phyloP scores from a whole-genome alignment of 2,797 vertebrate genomes.

The Gambelia wislizenii region DNA sequence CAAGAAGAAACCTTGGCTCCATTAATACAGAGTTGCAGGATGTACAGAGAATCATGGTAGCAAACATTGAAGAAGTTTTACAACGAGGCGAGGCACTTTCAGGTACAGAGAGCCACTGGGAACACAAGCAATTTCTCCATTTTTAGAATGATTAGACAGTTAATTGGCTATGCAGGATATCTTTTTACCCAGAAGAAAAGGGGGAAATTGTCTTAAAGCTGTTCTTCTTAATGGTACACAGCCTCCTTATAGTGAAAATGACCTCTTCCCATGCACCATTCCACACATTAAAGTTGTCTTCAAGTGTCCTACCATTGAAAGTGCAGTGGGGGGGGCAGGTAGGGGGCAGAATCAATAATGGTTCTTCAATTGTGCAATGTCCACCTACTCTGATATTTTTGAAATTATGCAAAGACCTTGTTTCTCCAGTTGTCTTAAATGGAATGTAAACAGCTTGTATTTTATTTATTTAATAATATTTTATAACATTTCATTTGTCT shows the following conservation, averaged over 20 bases:
- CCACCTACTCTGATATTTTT: not conserved
- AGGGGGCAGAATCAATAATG: not conserved
- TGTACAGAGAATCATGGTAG: conserved; percentile 99
- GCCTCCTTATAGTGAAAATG: not conserved
- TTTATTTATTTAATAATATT: no score
- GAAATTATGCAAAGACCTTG: not conserved
- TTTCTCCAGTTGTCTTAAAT: not conserved
- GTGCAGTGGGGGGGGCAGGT: no score
- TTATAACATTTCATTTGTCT: no score
- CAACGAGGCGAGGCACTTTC: conserved; percentile 96
- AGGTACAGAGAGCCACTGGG: conserved; percentile 76
- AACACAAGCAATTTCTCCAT: not conserved
- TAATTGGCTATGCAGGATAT: not conserved
- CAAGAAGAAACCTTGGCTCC: conserved; percentile 93
- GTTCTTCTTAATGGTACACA: not conserved
- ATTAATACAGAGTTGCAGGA: conserved; percentile 99
- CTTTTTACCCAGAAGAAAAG: not conserved
- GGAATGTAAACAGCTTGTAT: not conserved
- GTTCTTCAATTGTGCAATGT: not conserved
- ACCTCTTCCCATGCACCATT: not conserved
- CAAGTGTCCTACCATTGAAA: not conserved
- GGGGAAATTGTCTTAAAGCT: not conserved
- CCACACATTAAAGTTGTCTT: not conserved
- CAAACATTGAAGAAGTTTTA: conserved; percentile 97
- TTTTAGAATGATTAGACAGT: fast-evolving